These are phyloP conservation scores for Podarcis siculus DNA, from an alignment of 2,797 vertebrate species.

Conservation along the genomic window DNA sequence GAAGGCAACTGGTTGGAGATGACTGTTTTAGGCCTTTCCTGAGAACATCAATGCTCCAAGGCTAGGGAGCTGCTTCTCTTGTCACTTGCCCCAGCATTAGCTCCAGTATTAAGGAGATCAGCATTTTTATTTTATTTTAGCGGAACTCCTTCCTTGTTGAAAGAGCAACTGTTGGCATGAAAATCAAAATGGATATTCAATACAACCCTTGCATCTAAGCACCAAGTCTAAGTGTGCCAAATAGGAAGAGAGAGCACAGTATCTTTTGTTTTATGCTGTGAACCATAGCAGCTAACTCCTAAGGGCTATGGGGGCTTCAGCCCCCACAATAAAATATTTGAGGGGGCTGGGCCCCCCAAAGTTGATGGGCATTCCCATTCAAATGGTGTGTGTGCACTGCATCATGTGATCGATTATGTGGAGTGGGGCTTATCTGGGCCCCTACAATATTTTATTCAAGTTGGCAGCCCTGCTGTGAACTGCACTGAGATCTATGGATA, in stretches of 20 bases:
- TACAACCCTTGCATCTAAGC: neutral
- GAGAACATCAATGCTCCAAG: neutral
- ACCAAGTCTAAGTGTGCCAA: neutral
- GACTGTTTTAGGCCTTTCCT: neutral
- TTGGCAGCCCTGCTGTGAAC: too few species aligned
- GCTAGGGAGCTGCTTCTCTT: neutral
- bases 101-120: neutral
- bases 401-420: too few species aligned
- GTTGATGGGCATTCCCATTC: too few species aligned
- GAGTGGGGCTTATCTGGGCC: too few species aligned
- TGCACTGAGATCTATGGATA: too few species aligned
- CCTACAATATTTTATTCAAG: too few species aligned
- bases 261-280: too few species aligned
- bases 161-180: neutral
- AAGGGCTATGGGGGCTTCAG: too few species aligned
- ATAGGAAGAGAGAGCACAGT: neutral
- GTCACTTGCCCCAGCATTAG: neutral
- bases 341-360: too few species aligned
- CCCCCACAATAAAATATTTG: too few species aligned
- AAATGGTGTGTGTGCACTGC: too few species aligned
- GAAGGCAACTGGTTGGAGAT: neutral
- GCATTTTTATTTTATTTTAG: neutral
- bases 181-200: neutral
- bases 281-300: too few species aligned
- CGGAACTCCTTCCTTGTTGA: neutral